Conservation (phyloP, 2,113 vertebrate genomes). For the Corythornis madagascariensis region DNA sequence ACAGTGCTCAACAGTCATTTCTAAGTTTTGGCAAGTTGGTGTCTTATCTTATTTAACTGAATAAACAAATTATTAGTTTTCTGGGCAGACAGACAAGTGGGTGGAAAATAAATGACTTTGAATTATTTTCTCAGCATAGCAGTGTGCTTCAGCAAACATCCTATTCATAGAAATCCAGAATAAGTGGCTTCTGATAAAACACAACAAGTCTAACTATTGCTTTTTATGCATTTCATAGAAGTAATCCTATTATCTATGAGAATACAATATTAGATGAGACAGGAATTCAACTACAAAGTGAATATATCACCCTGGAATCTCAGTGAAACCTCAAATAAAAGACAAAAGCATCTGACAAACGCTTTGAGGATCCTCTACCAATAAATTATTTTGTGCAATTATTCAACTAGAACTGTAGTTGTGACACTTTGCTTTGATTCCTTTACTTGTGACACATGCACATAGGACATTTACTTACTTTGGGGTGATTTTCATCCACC, state of each 20-base stretch:
- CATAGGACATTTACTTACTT: not conserved
- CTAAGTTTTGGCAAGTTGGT: not conserved
- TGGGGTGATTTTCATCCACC: not conserved
- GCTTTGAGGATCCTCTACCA: not conserved
- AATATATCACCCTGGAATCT: not conserved
- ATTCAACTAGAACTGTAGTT: not conserved
- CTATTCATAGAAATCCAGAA: not conserved
- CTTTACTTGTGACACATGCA: not conserved
- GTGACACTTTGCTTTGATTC: not conserved
- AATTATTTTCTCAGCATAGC: constrained; percentile 2
- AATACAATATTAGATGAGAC: not conserved
- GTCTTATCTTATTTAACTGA: constrained; percentile 13
- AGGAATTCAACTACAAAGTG: not conserved
- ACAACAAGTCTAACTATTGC: not conserved
- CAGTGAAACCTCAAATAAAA: not conserved
- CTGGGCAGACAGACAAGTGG: not conserved
- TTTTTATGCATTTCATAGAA: constrained; percentile 13
- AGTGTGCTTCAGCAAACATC: not conserved
- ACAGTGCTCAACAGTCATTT: not conserved
- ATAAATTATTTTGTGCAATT: not conserved
- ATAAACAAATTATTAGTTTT: constrained; percentile 27
- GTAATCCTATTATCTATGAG: constrained; percentile 1
- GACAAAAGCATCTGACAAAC: not conserved
- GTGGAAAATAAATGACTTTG: constrained; percentile 21
- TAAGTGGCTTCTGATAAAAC: not conserved